Evolutionary conservation across 2,888 invertebrate genomes (phyloP).

Genomic region (Omphaloscelis lunosa): DNA sequence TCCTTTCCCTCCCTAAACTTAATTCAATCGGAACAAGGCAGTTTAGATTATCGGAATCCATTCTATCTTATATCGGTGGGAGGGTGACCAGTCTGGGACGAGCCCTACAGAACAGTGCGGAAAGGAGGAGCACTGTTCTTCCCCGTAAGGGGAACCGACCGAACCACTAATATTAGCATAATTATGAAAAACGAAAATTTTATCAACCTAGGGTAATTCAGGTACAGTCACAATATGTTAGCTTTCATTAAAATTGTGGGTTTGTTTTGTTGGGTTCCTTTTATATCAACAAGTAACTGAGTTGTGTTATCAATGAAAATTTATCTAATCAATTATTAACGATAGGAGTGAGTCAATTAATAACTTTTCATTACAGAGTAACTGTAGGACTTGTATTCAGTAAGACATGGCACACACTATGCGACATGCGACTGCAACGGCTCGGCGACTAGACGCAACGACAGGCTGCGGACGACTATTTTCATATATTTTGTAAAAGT

Average conservation of each 20-base stretch:
- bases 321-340: background rate
- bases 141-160: no score
- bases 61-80: no score
- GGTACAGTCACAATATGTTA: no score
- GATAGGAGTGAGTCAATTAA: background rate
- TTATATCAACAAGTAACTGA: background rate
- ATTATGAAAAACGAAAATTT: no score
- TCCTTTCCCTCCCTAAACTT: no score
- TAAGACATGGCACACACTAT: background rate
- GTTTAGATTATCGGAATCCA: no score
- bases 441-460: background rate
- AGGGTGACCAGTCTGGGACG: no score
- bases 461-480: background rate
- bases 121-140: no score
- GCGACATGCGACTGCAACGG: background rate
- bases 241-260: slow-evolving; percentile 14
- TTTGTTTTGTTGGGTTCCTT: background rate
- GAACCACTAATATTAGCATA: no score
- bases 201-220: no score
- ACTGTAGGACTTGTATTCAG: background rate
- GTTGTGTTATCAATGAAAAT: background rate
- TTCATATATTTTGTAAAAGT: background rate
- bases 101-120: no score
- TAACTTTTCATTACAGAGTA: background rate
- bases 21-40: no score